Base-by-base conservation (phyloP, 1,140 invertebrate species). In the Pseudomyrmex sp. region DNA sequence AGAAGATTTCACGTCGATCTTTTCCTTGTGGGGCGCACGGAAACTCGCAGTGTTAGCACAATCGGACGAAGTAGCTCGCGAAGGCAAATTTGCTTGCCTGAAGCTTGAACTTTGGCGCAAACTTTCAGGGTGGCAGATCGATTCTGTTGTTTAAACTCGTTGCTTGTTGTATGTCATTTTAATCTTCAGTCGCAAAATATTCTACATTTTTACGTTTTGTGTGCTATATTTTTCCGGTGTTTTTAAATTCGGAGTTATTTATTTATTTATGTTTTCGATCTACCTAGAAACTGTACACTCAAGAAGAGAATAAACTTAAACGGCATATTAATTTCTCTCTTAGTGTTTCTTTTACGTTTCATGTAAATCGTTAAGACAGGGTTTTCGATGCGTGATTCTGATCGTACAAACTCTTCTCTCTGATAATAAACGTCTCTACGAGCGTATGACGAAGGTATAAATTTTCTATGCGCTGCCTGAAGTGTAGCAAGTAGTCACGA, bases 1-100 rank as follows among this genome's bases (percentile, higher is more conserved):
- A 80, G 65, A 70, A 80, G 76, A 80, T 80, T 80, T 70, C 44
- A 80, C 68, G 76, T 80, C 76, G 76, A 80, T 72, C 66, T 44
- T 70, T 35, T 70, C 54, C 54, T 80, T 59, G 54, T 54, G 66
- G 44, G 66, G 70, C 66, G 23, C 44, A 72, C 76, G 76, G 76
- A 72, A 72, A 80, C 54, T 80, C 66, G 54, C 76, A 48, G 15
- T 80, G 76, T 72, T 80, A 72, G 66, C 76, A 80, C 76, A 80
- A 80, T 80, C 76, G 76, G 66, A 80, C 54, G 76, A 61, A 80
- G 66, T 80, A 72, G 66, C 70, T 80, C 66, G 56, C 23, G 54
- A 59, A 50, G n/a, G 66, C 76, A 80, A 80, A 80, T 80, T 80
- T 80, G 46, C 76, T 72, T 80, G 76, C 54, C 50, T 52, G 66